phyloP scores from a whole-genome alignment of 2,888 invertebrate genomes.

The Caenorhabditis sp. region DNA sequence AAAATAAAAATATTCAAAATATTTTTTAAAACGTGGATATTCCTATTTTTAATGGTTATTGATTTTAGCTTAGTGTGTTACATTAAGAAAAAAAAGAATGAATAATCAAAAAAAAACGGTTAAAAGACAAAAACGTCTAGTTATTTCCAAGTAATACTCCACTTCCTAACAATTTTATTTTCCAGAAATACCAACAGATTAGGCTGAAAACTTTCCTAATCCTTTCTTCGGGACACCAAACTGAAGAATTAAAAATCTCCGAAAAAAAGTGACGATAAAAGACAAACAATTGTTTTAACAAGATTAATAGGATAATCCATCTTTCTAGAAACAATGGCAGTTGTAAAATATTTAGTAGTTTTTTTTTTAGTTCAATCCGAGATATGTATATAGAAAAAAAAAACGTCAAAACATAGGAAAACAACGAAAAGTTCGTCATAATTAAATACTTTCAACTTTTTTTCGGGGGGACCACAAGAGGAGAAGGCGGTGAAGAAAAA shows the following conservation, averaged over 20 bases:
- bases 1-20: too few species aligned
- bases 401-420: slow-evolving; percentile 3
- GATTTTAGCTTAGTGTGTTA: too few species aligned
- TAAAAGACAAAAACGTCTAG: too few species aligned
- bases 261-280: neutral
- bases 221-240: neutral
- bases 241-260: neutral
- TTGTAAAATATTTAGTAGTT: neutral
- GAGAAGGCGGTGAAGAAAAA: neutral
- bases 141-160: too few species aligned
- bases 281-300: neutral
- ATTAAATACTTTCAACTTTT: neutral
- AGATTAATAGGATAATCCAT: neutral
- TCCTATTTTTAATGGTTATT: too few species aligned
- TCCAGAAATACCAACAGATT: neutral
- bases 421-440: slow-evolving; percentile 3
- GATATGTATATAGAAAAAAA: neutral
- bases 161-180: too few species aligned
- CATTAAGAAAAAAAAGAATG: too few species aligned
- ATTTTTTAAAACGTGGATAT: too few species aligned
- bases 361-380: too few species aligned
- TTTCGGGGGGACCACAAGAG: neutral
- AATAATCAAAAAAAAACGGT: too few species aligned
- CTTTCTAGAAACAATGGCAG: neutral
- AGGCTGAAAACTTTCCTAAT: too few species aligned